These are phyloP conservation scores for Gadus macrocephalus DNA, from an alignment of 2,113 vertebrate genomes.

Conservation along the genomic window DNA sequence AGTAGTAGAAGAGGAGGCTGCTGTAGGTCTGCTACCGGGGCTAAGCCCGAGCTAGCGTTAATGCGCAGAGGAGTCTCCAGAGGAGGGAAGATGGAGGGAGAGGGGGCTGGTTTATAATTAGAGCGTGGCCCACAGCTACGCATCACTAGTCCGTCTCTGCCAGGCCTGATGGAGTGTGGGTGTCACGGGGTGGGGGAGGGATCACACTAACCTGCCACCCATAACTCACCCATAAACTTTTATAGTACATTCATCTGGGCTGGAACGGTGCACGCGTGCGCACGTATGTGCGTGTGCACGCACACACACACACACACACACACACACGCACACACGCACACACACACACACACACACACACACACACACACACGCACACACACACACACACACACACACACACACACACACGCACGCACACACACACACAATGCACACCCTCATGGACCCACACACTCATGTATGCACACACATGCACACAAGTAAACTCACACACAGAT, in stretches of 20 bases:
- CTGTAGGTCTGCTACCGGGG: slow-evolving; percentile 10
- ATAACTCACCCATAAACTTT: slow-evolving; percentile 55
- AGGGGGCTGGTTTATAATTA: slow-evolving; percentile 71
- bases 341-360: not conserved
- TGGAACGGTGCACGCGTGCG: too few species aligned
- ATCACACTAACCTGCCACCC: slow-evolving; percentile 57
- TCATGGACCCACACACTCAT: not conserved
- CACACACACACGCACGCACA: not conserved
- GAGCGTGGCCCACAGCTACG: slow-evolving; percentile 40
- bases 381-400: not conserved
- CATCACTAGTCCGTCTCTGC: slow-evolving; percentile 64
- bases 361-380: not conserved
- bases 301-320: not conserved
- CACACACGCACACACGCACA: not conserved
- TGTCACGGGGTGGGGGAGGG: slow-evolving; percentile 53
- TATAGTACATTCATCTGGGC: not conserved
- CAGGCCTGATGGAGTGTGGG: slow-evolving; percentile 58
- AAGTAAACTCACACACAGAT: not conserved
- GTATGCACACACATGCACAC: not conserved
- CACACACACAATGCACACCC: not conserved
- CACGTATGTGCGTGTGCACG: not conserved
- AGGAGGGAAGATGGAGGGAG: slow-evolving; percentile 56
- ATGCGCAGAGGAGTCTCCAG: slow-evolving; percentile 34
- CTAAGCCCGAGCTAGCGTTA: slow-evolving; percentile 39
- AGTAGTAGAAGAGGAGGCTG: not conserved